Evolutionary conservation across 2,888 invertebrate species (phyloP), one percentile per base, ranked within the genome.

Genomic region (Hydrotaea diabolus): DNA sequence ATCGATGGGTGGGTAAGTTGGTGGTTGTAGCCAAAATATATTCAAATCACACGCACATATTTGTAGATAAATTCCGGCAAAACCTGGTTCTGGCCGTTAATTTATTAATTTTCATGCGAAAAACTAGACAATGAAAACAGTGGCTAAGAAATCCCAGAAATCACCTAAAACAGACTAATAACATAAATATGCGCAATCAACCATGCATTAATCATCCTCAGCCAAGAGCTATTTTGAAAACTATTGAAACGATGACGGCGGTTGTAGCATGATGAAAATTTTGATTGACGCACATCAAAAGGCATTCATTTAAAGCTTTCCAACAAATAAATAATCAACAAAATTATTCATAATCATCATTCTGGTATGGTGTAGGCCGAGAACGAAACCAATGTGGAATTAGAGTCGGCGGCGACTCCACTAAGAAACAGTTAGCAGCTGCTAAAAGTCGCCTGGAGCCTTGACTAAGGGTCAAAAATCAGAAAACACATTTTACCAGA

Each of bases 131-230:
- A n/a, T n/a, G n/a, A n/a, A n/a, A n/a, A n/a, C n/a, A n/a, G n/a
- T n/a, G n/a, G n/a, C 49, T 19, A 66, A 49, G 5, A 71, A 71
- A 71, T 53, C 53, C 49, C 49, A 49, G 26, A 71, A 71, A 31
- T 31, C n/a, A 53, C 53, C 71, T 7, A n/a, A 71, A 53, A 43
- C 23, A 26, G 71, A 71, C 71, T 49, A 49, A 71, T 71, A 53
- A 26, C 71, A 26, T 53, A 26, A 26, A 46, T 19, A 71, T 71
- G 49, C 26, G 71, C 26, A 71, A 7, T 71, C 53, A 8, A 26
- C 0, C 21, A n/a, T n/a, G n/a, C n/a, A 53, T 46, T 69, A 15
- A 69, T 69, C 23, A 69, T 64, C 13, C 17, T 19, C 17, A n/a
- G 64, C 17, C 17, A 19, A 43, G 21, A 8, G n/a, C 19, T 43